Conservation (phyloP, 1,140 invertebrate genomes). For the Carposina sasakii region DNA sequence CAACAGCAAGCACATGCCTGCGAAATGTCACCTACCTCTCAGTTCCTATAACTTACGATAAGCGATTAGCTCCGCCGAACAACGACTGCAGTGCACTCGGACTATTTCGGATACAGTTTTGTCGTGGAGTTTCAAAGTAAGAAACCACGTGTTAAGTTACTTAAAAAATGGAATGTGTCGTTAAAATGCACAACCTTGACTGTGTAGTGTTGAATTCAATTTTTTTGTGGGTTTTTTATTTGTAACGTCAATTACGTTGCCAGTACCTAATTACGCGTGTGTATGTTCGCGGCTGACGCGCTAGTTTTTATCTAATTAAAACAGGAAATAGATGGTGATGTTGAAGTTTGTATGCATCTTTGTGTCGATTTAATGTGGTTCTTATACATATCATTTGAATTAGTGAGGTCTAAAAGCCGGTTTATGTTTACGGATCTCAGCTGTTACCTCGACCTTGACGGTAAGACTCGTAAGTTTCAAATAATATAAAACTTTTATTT, state of each 20-base stretch:
- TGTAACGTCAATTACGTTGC: slow-evolving; percentile 20
- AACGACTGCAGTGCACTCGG: slow-evolving; percentile 34
- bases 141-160: slow-evolving; percentile 18
- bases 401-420: slow-evolving; percentile 50
- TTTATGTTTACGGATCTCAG: slow-evolving; percentile 52
- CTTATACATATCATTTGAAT: slow-evolving; percentile 41
- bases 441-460: slow-evolving; percentile 49
- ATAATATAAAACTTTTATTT: slow-evolving; percentile 3
- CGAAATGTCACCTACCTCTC: slow-evolving; percentile 54
- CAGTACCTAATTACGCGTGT: slow-evolving; percentile 39
- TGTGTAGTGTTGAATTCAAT: slow-evolving; percentile 22
- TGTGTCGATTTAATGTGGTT: slow-evolving; percentile 15
- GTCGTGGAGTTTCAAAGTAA: slow-evolving; percentile 40
- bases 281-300: slow-evolving; percentile 31
- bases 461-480: slow-evolving; percentile 37
- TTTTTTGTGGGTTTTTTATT: slow-evolving; percentile 42
- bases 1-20: slow-evolving; percentile 51
- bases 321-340: slow-evolving; percentile 41
- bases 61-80: slow-evolving; percentile 43
- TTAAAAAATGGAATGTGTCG: slow-evolving; percentile 61
- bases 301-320: slow-evolving; percentile 31
- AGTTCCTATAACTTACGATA: slow-evolving; percentile 49
- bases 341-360: slow-evolving; percentile 26
- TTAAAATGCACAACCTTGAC: slow-evolving; percentile 53
- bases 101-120: slow-evolving; percentile 28